Percentiles rank a stretch among this genome's conserved stretches.
Evolutionary conservation across 2,888 invertebrate species (phyloP).

Genomic region (Formica aserva): DNA sequence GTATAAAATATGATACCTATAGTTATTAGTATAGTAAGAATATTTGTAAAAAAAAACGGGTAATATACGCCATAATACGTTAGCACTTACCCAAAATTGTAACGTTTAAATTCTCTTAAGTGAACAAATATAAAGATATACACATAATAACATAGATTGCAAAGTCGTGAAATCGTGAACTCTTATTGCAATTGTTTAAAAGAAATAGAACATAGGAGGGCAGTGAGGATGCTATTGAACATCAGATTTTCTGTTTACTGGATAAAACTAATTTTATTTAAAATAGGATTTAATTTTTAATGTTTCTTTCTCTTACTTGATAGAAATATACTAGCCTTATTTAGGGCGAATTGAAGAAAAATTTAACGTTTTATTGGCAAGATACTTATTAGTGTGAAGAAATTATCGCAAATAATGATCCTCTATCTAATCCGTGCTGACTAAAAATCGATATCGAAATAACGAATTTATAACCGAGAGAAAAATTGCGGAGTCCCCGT

Average conservation of each 20-base stretch:
- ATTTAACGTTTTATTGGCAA: not conserved
- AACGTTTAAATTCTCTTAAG: constrained; percentile 2
- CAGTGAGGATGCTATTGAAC: constrained; percentile 23
- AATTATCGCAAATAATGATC: not conserved
- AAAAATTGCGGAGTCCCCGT: not conserved
- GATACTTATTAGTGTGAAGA: not conserved
- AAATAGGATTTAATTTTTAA: not conserved
- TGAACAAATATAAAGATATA: not conserved
- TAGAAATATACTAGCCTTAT: not conserved
- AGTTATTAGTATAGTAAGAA: not conserved
- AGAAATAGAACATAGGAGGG: constrained; percentile 3
- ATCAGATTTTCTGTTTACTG: not conserved
- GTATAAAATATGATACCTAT: not conserved
- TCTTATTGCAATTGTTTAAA: not conserved
- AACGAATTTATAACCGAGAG: not conserved
- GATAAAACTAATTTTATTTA: not conserved
- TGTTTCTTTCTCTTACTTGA: not conserved
- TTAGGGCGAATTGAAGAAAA: not conserved
- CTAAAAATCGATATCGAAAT: not conserved
- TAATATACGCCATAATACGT: not conserved
- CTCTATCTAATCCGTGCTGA: not conserved
- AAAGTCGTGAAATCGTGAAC: constrained; percentile 6
- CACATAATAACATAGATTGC: constrained; percentile 18
- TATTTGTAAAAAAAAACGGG: not conserved
- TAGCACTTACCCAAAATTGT: not conserved